Conservation (phyloP, 2,888 invertebrate species). For the Nymphalis c-album region DNA sequence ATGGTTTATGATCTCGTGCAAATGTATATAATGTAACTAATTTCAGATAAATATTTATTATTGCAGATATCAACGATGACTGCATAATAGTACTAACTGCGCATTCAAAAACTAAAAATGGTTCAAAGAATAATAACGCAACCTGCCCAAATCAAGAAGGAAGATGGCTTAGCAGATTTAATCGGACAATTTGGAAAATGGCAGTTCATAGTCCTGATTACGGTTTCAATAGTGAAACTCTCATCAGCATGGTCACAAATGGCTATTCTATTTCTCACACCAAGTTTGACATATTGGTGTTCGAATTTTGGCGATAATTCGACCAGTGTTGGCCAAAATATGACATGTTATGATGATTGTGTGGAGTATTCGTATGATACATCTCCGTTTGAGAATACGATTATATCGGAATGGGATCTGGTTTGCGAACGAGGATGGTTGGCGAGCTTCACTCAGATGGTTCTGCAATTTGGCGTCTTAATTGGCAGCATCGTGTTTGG, state of each 20-base stretch:
- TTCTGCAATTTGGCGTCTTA: slow-evolving; percentile 87
- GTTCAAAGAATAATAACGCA: slow-evolving; percentile 52
- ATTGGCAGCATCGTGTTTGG: slow-evolving; percentile 87
- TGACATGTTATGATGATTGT: slow-evolving; percentile 79
- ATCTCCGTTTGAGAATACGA: slow-evolving; percentile 84
- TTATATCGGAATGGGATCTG: slow-evolving; percentile 88
- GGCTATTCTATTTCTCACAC: slow-evolving; percentile 87
- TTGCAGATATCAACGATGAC: slow-evolving; percentile 15
- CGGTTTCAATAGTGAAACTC: slow-evolving; percentile 86
- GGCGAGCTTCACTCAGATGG: slow-evolving; percentile 86
- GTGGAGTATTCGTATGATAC: slow-evolving; percentile 81
- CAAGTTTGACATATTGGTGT: slow-evolving; percentile 81
- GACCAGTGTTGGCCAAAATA: slow-evolving; percentile 56
- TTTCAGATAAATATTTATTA: background rate
- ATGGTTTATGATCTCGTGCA: background rate
- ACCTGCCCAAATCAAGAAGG: slow-evolving; percentile 45
- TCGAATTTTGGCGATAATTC: slow-evolving; percentile 52
- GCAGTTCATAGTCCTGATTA: slow-evolving; percentile 84
- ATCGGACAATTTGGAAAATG: slow-evolving; percentile 83
- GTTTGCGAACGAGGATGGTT: slow-evolving; percentile 84
- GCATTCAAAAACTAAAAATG: slow-evolving; percentile 48
- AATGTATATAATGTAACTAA: background rate
- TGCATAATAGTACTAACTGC: background rate
- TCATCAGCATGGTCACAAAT: slow-evolving; percentile 90
- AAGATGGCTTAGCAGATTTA: slow-evolving; percentile 62